Evolutionary conservation across 2,888 invertebrate genomes (phyloP), one percentile per base, ranked within the genome.

Genomic region (Pseudanteris insignis): DNA sequence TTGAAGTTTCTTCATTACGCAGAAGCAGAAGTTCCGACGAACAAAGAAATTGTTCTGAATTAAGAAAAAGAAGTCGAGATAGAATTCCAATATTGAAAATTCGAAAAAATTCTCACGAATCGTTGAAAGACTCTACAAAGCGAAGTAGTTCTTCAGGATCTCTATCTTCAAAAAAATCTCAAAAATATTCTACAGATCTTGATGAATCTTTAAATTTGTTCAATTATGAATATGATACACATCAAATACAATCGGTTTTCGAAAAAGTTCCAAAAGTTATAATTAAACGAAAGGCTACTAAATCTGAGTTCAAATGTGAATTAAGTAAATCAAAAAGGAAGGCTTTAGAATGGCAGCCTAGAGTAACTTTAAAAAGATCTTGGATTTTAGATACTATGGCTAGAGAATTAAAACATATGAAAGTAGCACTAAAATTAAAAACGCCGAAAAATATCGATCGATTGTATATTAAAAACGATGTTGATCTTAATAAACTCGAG

Each of bases 261-360:
- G 75, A 73, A 3, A 78, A 79, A 48, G 65, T 80, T 18, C 79
- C 79, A 0, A 80, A 80, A 32, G 79, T 80, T 0, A 79, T 80
- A 30, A 79, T 80, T 29, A 80, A 79, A 44, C 65, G 80, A 26
- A 68, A 75, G 0, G 78, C 79, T 2, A 71, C 78, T 1, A 77
- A 69, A 12, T 72, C 78, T 0, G 78, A 79, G 44, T 80, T 80
- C 24, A 80, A 79, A 21, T 80, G 79, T 32, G 79, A 79, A 48
- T 41, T 79, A 4, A 79, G 79, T 32, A 76, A 76, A 50, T 63
- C 64, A 6, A 70, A 67, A 8, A 68, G 68, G 8, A 69, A 69
- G 1, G 68, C 71, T 0, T 67, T 73, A n/a, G 69, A 71, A 3
- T 78, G 78, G 75, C 79, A 80, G 34, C 79, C 79, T 2, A 74